A percentile compares a stretch with the other conserved stretches of the same genome.
These are phyloP conservation scores for Myocastor coypus DNA, from an alignment of 2,113 vertebrate species.

Conservation along the genomic window DNA sequence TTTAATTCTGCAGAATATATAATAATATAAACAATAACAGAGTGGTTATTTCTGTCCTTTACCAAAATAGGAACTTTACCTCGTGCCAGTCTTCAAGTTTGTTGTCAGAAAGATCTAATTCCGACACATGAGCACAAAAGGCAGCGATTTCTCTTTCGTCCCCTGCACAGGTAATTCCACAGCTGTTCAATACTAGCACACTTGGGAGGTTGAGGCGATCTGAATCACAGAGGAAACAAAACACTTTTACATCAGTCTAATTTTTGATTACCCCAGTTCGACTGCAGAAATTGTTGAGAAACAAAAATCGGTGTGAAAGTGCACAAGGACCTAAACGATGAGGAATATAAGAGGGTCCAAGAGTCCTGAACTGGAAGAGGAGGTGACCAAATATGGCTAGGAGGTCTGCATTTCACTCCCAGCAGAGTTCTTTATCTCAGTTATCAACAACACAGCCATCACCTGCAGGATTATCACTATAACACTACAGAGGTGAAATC, in stretches of 20 bases:
- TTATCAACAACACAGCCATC: not conserved
- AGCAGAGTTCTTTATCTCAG: not conserved
- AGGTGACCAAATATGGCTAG: not conserved
- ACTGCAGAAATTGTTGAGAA: not conserved
- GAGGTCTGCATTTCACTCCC: not conserved
- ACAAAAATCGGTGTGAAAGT: not conserved
- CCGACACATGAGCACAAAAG: constrained; percentile 96
- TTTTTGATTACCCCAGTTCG: not conserved
- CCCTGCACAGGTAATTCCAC: constrained; percentile 95
- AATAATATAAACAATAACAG: not conserved
- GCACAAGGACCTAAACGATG: constrained; percentile 10
- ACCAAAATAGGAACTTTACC: constrained; percentile 84
- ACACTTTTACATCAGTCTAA: constrained; percentile 38
- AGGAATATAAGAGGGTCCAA: not conserved
- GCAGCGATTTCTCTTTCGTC: constrained; percentile 93
- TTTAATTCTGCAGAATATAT: constrained; percentile 17
- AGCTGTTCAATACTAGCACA: constrained; percentile 93
- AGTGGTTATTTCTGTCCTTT: not conserved
- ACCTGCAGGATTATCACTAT: not conserved
- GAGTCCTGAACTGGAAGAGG: not conserved
- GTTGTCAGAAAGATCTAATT: constrained; percentile 97
- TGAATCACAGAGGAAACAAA: constrained; percentile 73
- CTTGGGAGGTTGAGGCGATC: constrained; percentile 96
- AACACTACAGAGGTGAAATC: not conserved
- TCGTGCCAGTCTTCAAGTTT: constrained; percentile 96